Evolutionary conservation across 30 jellyfish, hydroid and myxozoan genomes (phyloP).

Genomic region (Chrysaora quinquecirrha): DNA sequence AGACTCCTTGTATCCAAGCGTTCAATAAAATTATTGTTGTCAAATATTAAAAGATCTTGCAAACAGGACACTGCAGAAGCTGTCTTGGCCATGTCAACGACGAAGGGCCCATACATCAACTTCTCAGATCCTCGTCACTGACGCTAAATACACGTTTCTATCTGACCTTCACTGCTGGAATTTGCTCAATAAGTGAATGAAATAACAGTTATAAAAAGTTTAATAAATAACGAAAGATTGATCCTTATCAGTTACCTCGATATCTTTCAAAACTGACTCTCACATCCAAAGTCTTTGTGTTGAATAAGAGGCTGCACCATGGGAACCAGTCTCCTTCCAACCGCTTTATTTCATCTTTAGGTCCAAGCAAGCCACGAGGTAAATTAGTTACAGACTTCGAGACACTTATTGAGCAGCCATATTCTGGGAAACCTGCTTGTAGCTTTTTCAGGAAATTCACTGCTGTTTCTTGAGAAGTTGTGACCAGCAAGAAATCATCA

Average conservation of each 20-base stretch:
- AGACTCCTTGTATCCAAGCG: too few relatives aligned
- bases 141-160: too few relatives aligned
- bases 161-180: too few relatives aligned
- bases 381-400: slow-evolving; percentile 55
- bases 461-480: slow-evolving; percentile 56
- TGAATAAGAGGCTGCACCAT: slow-evolving; percentile 92
- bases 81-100: too few relatives aligned
- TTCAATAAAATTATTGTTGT: too few relatives aligned
- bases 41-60: too few relatives aligned
- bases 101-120: too few relatives aligned
- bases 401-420: slow-evolving; percentile 67
- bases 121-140: too few relatives aligned
- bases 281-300: slow-evolving; percentile 65
- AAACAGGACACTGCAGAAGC: too few relatives aligned
- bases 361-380: background rate
- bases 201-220: too few relatives aligned
- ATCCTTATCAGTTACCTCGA: slow-evolving; percentile 79
- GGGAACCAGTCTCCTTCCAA: slow-evolving; percentile 69
- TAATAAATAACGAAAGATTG: too few relatives aligned
- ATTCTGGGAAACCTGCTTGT: slow-evolving; percentile 59
- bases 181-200: too few relatives aligned
- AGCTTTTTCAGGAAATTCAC: slow-evolving; percentile 36
- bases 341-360: background rate
- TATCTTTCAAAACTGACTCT: slow-evolving; percentile 69
- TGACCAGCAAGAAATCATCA: slow-evolving; percentile 79